Percentiles rank a stretch among this genome's conserved stretches.
These are phyloP conservation scores for Cephus nigrinus DNA, from an alignment of 2,888 invertebrate species.

Conservation along the genomic window DNA sequence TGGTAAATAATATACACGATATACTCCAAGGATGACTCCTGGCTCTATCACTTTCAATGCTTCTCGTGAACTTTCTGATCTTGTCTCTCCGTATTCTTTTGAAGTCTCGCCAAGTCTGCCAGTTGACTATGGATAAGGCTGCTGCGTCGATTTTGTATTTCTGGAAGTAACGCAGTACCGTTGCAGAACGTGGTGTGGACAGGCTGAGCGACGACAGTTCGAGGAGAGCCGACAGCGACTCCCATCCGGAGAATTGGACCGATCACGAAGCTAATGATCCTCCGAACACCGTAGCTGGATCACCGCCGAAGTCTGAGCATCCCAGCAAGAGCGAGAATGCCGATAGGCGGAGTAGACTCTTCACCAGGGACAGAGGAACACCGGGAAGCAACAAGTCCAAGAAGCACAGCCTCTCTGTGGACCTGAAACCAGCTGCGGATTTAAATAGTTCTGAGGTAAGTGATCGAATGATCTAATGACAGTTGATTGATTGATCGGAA, in stretches of 20 bases:
- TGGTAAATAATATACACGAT: background rate
- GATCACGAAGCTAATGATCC: constrained; percentile 79
- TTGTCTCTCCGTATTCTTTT: background rate
- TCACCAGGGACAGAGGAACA: constrained; percentile 67
- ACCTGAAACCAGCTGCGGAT: constrained; percentile 59
- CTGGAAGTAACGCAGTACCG: constrained; percentile 27
- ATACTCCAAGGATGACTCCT: background rate
- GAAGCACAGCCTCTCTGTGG: constrained; percentile 72
- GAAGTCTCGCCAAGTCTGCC: background rate
- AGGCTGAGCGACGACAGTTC: constrained; percentile 71
- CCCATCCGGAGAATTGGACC: constrained; percentile 71
- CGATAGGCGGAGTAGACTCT: constrained; percentile 71
- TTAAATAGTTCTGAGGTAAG: constrained; percentile 58
- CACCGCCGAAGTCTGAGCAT: constrained; percentile 71
- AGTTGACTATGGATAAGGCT: background rate
- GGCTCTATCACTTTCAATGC: background rate
- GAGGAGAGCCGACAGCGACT: constrained; percentile 70
- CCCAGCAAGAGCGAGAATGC: constrained; percentile 54
- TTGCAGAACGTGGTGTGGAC: constrained; percentile 67
- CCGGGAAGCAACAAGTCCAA: constrained; percentile 71
- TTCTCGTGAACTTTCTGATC: background rate
- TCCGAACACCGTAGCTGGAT: constrained; percentile 70
- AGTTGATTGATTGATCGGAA: background rate
- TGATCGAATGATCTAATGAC: background rate
- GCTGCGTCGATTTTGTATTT: background rate